Evolutionary conservation across 2,888 invertebrate genomes (phyloP).

Genomic region (Agrenia bidenticulata): DNA sequence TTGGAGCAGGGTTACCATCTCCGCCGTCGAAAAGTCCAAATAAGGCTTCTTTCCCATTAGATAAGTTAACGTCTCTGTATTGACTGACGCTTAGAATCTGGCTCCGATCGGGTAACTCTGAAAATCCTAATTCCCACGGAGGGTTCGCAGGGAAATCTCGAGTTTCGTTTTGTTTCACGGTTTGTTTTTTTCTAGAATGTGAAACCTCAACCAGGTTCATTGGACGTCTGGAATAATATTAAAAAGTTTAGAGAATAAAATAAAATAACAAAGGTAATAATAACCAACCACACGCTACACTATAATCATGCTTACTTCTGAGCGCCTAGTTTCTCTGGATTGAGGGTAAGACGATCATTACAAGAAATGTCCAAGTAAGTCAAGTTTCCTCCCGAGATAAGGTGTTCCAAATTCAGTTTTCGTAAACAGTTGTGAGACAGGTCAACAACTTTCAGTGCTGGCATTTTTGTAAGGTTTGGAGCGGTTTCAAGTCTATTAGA

Average conservation of each 20-base stretch:
- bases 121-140: constrained; percentile 80
- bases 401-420: constrained; percentile 70
- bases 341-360: constrained; percentile 77
- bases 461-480: constrained; percentile 73
- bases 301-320: constrained; percentile 39
- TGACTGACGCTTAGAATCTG: constrained; percentile 48
- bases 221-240: constrained; percentile 61
- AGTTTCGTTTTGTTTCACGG: constrained; percentile 37
- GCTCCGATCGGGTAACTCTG: constrained; percentile 73
- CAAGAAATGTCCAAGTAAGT: constrained; percentile 84
- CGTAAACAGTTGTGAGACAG: constrained; percentile 83
- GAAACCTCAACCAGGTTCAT: constrained; percentile 82
- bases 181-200: constrained; percentile 59
- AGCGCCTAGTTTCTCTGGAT: constrained; percentile 57
- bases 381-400: constrained; percentile 71
- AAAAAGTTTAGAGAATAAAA: too few relatives aligned
- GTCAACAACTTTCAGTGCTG: constrained; percentile 74
- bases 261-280: too few relatives aligned
- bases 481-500: constrained; percentile 75
- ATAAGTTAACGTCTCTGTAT: constrained; percentile 50
- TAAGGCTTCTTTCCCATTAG: constrained; percentile 68
- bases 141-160: constrained; percentile 54
- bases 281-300: background rate
- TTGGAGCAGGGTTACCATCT: constrained; percentile 59
- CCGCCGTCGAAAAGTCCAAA: constrained; percentile 74